phyloP scores from a whole-genome alignment of 1,140 invertebrate species.

The Eumeta japonica region DNA sequence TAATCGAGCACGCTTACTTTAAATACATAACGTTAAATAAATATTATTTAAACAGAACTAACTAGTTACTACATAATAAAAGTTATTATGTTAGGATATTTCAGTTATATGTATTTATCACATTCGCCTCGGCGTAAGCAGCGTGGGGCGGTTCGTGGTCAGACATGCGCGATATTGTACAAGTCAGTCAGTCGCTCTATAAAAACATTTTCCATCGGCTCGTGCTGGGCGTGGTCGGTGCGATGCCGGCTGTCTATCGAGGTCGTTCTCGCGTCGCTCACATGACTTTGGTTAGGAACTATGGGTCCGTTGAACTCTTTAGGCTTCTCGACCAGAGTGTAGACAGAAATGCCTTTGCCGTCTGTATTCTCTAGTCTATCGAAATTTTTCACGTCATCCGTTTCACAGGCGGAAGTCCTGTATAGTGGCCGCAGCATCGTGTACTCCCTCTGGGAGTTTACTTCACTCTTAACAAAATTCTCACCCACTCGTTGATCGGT shows the following conservation, averaged over 20 bases:
- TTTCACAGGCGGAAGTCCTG: conserved; percentile 13
- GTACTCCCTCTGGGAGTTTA: conserved; percentile 14
- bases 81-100: too few species aligned
- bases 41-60: too few species aligned
- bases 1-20: too few species aligned
- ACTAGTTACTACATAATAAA: too few species aligned
- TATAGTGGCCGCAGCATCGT: conserved; percentile 21
- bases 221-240: too few species aligned
- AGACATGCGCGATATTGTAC: conserved; percentile 41
- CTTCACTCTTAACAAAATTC: too few species aligned
- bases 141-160: too few species aligned
- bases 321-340: conserved; percentile 32
- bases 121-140: too few species aligned
- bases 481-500: too few species aligned
- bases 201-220: conserved; percentile 30
- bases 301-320: conserved; percentile 20
- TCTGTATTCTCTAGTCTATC: conserved; percentile 29
- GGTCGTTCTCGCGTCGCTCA: conserved; percentile 17
- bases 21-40: too few species aligned
- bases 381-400: conserved; percentile 12
- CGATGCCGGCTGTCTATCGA: too few species aligned
- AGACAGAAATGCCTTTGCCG: conserved; percentile 39
- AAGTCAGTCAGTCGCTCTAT: conserved; percentile 34
- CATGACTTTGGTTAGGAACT: conserved; percentile 18
- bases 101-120: too few species aligned